Evolutionary conservation across 2,113 vertebrate species (phyloP).

Genomic region (Orientallactaga bullata): DNA sequence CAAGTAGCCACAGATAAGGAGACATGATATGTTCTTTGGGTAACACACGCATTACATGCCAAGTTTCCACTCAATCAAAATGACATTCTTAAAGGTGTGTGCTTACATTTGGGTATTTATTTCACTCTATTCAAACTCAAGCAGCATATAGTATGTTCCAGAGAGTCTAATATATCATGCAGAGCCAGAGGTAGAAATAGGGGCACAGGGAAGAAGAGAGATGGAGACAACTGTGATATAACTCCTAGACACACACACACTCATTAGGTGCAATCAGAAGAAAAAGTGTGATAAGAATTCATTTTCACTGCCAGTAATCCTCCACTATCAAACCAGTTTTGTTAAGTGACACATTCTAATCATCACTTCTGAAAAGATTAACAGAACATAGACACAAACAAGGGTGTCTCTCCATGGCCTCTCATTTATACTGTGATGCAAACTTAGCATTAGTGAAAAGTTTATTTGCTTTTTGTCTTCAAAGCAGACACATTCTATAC

Average conservation of each 20-base stretch:
- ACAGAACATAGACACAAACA: not conserved
- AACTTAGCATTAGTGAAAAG: not conserved
- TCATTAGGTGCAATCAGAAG: conserved; percentile 57
- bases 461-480: conserved; percentile 1
- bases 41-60: conserved; percentile 57
- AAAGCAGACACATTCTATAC: not conserved
- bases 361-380: conserved; percentile 55
- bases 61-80: conserved; percentile 61
- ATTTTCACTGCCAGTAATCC: conserved; percentile 47
- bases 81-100: conserved; percentile 27
- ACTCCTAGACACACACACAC: conserved; percentile 31
- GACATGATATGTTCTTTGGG: conserved; percentile 22
- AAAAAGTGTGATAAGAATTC: conserved; percentile 67
- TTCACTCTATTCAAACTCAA: conserved; percentile 58
- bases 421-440: not conserved
- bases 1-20: conserved; percentile 63
- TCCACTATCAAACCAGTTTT: conserved; percentile 24
- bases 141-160: not conserved
- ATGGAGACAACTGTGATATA: conserved; percentile 1
- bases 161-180: not conserved
- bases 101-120: conserved; percentile 18
- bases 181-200: not conserved
- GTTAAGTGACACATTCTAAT: conserved; percentile 62
- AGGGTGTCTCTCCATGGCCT: not conserved
- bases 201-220: not conserved